phyloP scores from a whole-genome alignment of 2,888 invertebrate species.

The Notodonta dromedarius region DNA sequence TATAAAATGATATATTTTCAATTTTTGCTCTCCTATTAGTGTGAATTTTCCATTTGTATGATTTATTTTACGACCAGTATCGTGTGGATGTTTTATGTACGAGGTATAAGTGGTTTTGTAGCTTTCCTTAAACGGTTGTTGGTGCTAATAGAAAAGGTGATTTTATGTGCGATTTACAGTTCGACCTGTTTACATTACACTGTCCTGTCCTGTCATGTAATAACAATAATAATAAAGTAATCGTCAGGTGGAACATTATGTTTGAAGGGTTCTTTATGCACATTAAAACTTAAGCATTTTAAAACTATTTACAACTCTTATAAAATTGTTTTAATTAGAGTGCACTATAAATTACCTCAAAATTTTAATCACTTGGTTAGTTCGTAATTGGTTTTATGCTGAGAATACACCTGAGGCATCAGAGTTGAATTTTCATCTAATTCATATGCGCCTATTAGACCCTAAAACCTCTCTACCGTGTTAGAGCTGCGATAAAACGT shows the following conservation, averaged over 20 bases:
- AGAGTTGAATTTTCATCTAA: constrained; percentile 31
- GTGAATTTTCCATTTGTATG: constrained; percentile 63
- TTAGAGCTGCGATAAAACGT: constrained; percentile 73
- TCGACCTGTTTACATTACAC: background rate
- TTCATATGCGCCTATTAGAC: constrained; percentile 35
- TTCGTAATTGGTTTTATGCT: background rate
- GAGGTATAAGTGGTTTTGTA: constrained; percentile 5
- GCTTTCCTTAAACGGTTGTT: background rate
- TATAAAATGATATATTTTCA: constrained; percentile 78
- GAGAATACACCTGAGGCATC: constrained; percentile 11
- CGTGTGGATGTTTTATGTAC: constrained; percentile 22
- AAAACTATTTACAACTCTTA: too few relatives aligned
- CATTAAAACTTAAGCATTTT: background rate
- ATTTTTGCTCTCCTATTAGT: constrained; percentile 73
- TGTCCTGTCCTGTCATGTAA: background rate
- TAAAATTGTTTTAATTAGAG: background rate
- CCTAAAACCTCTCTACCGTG: constrained; percentile 52
- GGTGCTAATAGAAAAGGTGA: background rate
- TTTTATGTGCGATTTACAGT: background rate
- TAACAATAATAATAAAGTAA: too few relatives aligned
- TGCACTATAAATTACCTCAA: background rate
- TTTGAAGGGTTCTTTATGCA: background rate
- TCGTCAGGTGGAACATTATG: background rate
- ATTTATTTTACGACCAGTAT: constrained; percentile 56
- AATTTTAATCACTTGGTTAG: background rate